A percentile compares a stretch with the other conserved stretches of the same genome.
phyloP scores from a whole-genome alignment of 2,113 vertebrate genomes.

The Oceanodroma tethys region DNA sequence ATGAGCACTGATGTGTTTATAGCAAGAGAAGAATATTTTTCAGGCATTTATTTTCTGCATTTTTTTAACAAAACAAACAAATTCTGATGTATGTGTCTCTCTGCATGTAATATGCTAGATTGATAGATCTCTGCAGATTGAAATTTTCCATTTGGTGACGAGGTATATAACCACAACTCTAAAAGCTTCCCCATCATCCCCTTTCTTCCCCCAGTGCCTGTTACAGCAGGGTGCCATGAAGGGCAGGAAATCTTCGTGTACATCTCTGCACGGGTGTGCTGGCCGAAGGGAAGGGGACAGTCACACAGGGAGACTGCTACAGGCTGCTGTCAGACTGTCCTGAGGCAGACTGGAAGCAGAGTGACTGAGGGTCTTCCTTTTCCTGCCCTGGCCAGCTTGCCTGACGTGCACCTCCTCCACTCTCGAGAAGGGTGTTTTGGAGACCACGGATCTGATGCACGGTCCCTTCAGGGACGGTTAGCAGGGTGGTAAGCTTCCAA shows the following conservation, averaged over 20 bases:
- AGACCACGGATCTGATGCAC: accelerated
- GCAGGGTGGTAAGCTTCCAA: background rate
- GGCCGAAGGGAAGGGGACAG: background rate
- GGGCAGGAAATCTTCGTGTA: background rate
- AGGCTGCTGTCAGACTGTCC: background rate
- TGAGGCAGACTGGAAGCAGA: background rate
- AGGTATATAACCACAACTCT: background rate
- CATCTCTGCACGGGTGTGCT: accelerated
- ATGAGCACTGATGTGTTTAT: conserved; percentile 74
- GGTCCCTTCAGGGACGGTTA: background rate
- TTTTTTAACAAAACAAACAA: conserved; percentile 37
- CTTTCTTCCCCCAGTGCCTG: background rate
- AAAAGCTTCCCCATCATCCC: background rate
- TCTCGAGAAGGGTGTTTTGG: background rate
- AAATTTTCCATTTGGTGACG: background rate
- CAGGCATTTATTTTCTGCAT: conserved; percentile 10
- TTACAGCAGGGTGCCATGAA: background rate
- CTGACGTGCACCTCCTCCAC: background rate
- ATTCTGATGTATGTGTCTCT: background rate
- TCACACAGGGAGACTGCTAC: background rate
- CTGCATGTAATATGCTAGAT: background rate
- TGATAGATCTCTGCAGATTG: background rate
- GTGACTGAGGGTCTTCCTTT: background rate
- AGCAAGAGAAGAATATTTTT: conserved; percentile 53
- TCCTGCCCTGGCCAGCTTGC: background rate